phyloP scores from a whole-genome alignment of 1,140 invertebrate genomes.

The Brachionus rubens region DNA sequence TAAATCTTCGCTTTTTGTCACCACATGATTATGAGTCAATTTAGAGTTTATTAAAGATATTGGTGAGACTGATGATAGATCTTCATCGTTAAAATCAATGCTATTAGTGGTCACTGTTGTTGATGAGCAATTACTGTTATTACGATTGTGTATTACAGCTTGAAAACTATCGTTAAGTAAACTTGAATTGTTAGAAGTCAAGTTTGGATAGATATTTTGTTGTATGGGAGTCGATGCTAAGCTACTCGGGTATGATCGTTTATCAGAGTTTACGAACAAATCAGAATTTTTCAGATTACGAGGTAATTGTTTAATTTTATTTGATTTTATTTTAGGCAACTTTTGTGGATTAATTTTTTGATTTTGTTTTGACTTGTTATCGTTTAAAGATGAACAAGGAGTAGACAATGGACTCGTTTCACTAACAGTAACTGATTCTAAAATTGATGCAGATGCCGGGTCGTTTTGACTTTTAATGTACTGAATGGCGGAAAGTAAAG shows the following conservation, averaged over 20 bases:
- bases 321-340: neutral
- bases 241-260: neutral
- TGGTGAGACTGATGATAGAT: constrained; percentile 4
- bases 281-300: too few relatives aligned
- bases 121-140: constrained; percentile 30
- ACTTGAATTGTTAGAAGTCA: neutral
- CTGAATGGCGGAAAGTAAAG: constrained; percentile 35
- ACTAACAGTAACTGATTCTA: neutral
- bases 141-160: neutral
- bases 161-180: too few relatives aligned
- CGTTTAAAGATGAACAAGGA: neutral
- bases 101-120: constrained; percentile 25
- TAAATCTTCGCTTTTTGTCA: neutral
- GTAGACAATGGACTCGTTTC: neutral
- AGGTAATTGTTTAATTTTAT: too few relatives aligned
- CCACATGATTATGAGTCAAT: neutral
- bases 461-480: constrained; percentile 44
- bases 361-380: neutral
- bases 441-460: neutral
- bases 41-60: constrained; percentile 18
- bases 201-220: neutral
- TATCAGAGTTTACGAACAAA: neutral
- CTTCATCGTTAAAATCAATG: constrained; percentile 14
- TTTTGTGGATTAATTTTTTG: neutral
- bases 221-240: too few relatives aligned